These are phyloP conservation scores for Acromyrmex heyeri DNA, from an alignment of 1,140 invertebrate species.

Conservation along the genomic window DNA sequence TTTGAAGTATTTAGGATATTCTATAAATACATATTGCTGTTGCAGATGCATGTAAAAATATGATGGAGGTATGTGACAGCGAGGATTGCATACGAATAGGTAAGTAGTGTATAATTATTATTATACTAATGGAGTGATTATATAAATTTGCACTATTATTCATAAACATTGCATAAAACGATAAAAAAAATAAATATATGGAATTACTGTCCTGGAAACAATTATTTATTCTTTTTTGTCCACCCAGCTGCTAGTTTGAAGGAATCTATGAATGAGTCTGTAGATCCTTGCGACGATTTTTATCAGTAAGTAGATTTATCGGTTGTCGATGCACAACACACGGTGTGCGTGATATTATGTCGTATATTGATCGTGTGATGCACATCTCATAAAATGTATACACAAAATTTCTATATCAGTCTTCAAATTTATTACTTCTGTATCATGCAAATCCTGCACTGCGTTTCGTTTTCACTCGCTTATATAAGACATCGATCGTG, in stretches of 20 bases:
- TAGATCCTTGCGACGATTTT: constrained; percentile 85
- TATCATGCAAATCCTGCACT: constrained; percentile 38
- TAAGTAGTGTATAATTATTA: constrained; percentile 63
- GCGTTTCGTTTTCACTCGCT: constrained; percentile 29
- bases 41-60: constrained; percentile 69
- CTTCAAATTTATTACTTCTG: neutral
- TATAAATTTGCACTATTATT: neutral
- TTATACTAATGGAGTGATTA: neutral
- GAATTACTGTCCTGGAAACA: neutral
- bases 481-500: neutral
- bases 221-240: constrained; percentile 18
- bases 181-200: constrained; percentile 4
- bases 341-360: neutral
- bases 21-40: neutral
- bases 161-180: neutral
- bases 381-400: neutral
- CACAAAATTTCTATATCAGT: neutral
- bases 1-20: neutral
- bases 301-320: constrained; percentile 80
- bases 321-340: no score
- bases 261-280: constrained; percentile 84
- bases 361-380: neutral
- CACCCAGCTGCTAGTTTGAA: constrained; percentile 84
- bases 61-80: constrained; percentile 77
- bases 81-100: constrained; percentile 83